phyloP scores from a whole-genome alignment of 2,888 invertebrate species.

The Lucinisca nassula region DNA sequence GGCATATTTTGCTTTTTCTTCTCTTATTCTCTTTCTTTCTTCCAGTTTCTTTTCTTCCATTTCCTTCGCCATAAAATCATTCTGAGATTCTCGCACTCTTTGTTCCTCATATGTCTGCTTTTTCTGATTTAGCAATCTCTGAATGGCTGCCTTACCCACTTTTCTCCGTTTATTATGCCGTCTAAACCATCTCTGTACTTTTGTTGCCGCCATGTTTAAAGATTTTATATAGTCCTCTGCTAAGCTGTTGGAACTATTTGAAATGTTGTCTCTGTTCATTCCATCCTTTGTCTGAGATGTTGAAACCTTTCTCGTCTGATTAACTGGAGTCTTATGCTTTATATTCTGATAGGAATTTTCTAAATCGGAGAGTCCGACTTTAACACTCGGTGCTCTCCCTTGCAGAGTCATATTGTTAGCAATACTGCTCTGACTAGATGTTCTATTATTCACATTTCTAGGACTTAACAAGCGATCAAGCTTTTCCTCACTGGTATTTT shows the following conservation, averaged over 20 bases:
- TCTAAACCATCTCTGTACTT: conserved; percentile 86
- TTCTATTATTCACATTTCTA: conserved; percentile 34
- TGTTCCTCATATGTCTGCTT: conserved; percentile 77
- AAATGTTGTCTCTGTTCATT: background rate
- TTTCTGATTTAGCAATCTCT: conserved; percentile 83
- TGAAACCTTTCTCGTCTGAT: conserved; percentile 79
- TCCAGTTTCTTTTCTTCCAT: conserved; percentile 75
- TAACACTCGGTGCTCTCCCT: conserved; percentile 80
- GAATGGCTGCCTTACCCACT: conserved; percentile 85
- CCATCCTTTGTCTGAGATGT: conserved; percentile 2
- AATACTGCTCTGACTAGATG: conserved; percentile 73
- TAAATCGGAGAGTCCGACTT: conserved; percentile 84
- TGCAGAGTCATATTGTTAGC: conserved; percentile 86
- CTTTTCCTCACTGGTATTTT: conserved; percentile 31
- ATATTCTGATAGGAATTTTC: conserved; percentile 87
- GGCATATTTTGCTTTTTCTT: conserved; percentile 84
- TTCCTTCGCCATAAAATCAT: conserved; percentile 73
- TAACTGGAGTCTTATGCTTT: conserved; percentile 86
- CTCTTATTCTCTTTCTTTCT: conserved; percentile 81
- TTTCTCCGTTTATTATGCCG: conserved; percentile 69
- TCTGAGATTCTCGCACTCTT: conserved; percentile 65
- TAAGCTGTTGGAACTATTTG: conserved; percentile 69
- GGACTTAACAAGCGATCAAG: conserved; percentile 38
- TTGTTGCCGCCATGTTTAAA: conserved; percentile 82
- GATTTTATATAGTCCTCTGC: conserved; percentile 84